Evolutionary conservation across 2,797 vertebrate species (phyloP).

Genomic region (Melanotaenia pygmaea): DNA sequence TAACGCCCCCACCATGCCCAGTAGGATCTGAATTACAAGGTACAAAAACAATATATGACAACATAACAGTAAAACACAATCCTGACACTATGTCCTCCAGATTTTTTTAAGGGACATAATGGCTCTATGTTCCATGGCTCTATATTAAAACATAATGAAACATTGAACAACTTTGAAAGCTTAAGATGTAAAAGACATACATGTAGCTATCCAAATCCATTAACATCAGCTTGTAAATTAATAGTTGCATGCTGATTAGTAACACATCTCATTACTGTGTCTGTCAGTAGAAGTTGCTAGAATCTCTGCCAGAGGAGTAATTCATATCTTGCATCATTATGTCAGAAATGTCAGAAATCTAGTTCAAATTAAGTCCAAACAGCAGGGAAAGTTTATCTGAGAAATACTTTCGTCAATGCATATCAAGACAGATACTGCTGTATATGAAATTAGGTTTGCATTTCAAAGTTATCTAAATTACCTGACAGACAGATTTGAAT

Average conservation of each 20-base stretch:
- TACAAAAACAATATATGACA: too few species aligned
- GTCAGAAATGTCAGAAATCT: neutral
- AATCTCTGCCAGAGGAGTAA: neutral
- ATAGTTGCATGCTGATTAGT: neutral
- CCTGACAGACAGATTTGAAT: slow-evolving; percentile 1
- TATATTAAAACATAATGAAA: neutral
- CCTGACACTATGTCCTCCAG: too few species aligned
- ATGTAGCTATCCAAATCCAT: neutral
- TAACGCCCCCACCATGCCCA: too few species aligned
- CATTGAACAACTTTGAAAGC: neutral
- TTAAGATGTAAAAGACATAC: neutral
- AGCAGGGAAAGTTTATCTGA: neutral
- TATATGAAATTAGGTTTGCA: slow-evolving; percentile 8
- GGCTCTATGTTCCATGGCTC: neutral
- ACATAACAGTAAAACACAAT: too few species aligned
- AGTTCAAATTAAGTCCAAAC: slow-evolving; percentile 1
- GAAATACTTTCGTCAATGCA: neutral
- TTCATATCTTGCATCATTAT: neutral
- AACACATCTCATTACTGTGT: neutral
- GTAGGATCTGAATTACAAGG: too few species aligned
- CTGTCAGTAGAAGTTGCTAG: neutral
- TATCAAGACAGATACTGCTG: neutral
- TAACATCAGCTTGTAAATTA: neutral
- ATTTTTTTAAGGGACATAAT: neutral
- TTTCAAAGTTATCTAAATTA: slow-evolving; percentile 7